Base-by-base conservation (phyloP, 1,140 invertebrate species). In the Drosophila lowei region DNA sequence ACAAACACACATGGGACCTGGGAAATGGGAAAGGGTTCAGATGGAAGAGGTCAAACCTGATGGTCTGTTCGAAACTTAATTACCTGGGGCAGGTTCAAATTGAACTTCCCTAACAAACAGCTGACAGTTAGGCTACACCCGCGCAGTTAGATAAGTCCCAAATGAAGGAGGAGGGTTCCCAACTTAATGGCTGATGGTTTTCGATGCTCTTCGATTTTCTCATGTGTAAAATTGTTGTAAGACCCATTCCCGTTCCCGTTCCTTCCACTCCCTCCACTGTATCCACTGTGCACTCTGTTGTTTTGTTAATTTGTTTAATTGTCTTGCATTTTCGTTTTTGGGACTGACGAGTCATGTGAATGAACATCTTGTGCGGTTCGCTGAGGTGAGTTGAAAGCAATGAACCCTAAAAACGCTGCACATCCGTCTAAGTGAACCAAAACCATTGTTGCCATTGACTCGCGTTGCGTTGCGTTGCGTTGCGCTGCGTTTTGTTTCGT, bases 231-330 rank as follows among this genome's bases (percentile, higher is more conserved):
- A 86, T 85, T 86, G 77, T 59, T 73, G 46, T 67, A 61, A 47
- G 67, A 50, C 6, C 46, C 46, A 11, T 9, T 3, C 3, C 46
- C 46, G 5, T 25, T 5, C 23, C 23, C 21, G 0, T 0, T 47
- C 21, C 9, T 6, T 18, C 21, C 57, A 18, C 11, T 43, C 70
- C 53, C 34, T 18, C 18, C 18, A 18, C 18, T 18, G 1, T 18
- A 18, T 18, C 18, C 18, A 18, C 1, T 18, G 18, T 18, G 52
- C 34, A 42, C 48, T 60, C 55, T 52, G 52, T 77, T 70, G 67
- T 79, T 57, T 83, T 79, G 80, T 85, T 85, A 86, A 86, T 85
- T 85, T 85, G 80, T 85, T 85, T 86, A 85, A 85, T 85, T 85
- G 80, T 85, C 73, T 86, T 74, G 80, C 80, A 83, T 84, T 83